Percentiles rank a stretch among this genome's conserved stretches.
These are phyloP conservation scores for Bubo scandiacus DNA, from an alignment of 2,113 vertebrate species.

Conservation along the genomic window DNA sequence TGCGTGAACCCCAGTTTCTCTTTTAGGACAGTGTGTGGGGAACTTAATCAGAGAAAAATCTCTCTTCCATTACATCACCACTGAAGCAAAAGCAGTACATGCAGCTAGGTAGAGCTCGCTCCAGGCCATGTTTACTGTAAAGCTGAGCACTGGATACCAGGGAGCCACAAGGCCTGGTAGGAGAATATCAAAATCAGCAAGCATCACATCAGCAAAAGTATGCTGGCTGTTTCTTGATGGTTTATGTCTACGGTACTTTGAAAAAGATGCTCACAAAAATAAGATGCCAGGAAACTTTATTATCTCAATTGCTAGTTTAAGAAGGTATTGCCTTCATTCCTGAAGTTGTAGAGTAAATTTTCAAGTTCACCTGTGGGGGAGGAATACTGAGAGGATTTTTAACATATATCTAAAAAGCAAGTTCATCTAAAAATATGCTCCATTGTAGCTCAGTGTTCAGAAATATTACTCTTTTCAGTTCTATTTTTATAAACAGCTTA, in stretches of 20 bases:
- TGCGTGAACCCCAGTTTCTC: background rate
- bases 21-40: background rate
- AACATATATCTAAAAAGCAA: constrained; percentile 9
- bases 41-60: constrained; percentile 9
- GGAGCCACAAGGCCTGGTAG: background rate
- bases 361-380: background rate
- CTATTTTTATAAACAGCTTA: constrained; percentile 60
- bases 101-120: background rate
- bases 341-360: constrained; percentile 43
- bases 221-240: background rate
- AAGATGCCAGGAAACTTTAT: background rate
- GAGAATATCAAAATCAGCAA: background rate
- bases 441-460: constrained; percentile 43
- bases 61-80: background rate
- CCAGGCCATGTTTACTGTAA: background rate
- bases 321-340: constrained; percentile 24
- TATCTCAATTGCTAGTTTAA: background rate
- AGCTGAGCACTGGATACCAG: background rate
- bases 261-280: background rate
- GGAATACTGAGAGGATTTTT: constrained; percentile 34
- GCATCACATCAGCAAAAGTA: background rate
- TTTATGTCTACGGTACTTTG: background rate
- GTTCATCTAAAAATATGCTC: constrained; percentile 50
- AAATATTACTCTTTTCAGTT: constrained; percentile 51
- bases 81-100: background rate